Evolutionary conservation across 2,888 invertebrate genomes (phyloP).

Genomic region (Dicyrtoma fusca): DNA sequence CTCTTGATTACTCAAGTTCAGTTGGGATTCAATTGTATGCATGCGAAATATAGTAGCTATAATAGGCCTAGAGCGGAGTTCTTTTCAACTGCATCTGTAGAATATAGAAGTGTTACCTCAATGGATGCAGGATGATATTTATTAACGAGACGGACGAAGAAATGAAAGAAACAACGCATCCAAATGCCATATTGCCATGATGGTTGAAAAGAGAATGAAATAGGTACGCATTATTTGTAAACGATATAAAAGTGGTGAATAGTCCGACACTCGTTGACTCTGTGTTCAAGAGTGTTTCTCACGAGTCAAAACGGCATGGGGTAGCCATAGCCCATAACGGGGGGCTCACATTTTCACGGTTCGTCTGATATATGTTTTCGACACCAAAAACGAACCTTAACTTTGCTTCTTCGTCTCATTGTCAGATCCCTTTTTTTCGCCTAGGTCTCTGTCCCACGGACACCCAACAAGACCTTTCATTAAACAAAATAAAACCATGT

Average conservation of each 20-base stretch:
- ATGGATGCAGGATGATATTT: neutral
- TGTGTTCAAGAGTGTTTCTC: constrained; percentile 46
- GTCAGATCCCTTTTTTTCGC: constrained; percentile 17
- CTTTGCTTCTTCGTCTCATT: constrained; percentile 1
- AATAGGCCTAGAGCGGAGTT: too few species aligned
- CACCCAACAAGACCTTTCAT: constrained; percentile 28
- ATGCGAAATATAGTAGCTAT: too few species aligned
- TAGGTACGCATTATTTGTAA: constrained; percentile 44
- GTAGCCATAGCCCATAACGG: constrained; percentile 41
- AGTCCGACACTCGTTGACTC: constrained; percentile 35
- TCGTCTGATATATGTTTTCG: constrained; percentile 39
- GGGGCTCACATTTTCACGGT: constrained; percentile 46
- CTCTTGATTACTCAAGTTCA: constrained; percentile 2
- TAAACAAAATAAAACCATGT: neutral
- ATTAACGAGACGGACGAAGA: neutral
- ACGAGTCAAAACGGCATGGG: constrained; percentile 53
- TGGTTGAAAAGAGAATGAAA: constrained; percentile 24
- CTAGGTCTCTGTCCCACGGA: constrained; percentile 18
- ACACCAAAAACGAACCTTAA: constrained; percentile 19
- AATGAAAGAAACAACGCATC: constrained; percentile 9
- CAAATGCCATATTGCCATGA: constrained; percentile 14
- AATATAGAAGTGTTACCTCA: neutral
- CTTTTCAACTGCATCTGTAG: too few species aligned
- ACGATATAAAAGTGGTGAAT: constrained; percentile 39
- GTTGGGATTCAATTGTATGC: too few species aligned